Percentiles rank a stretch among this genome's conserved stretches.
Evolutionary conservation across 1,140 invertebrate species (phyloP).

Genomic region (Mizuhopecten yessoensis): DNA sequence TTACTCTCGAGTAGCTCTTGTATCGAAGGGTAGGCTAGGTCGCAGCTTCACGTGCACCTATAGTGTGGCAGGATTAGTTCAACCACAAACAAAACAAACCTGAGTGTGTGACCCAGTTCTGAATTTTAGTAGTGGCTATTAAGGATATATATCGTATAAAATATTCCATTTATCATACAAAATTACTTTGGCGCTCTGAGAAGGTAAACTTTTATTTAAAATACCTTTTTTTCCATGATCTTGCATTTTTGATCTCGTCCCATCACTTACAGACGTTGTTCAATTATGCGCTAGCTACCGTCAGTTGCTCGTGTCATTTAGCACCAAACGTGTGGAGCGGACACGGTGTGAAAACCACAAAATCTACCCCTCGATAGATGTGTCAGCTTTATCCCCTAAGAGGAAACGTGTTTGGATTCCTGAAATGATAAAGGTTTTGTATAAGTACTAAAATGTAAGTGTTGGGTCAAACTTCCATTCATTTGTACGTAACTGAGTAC

Average conservation of each 20-base stretch:
- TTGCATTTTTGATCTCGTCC: neutral
- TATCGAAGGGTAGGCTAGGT: too few species aligned
- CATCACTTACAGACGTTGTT: neutral
- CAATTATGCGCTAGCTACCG: neutral
- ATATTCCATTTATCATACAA: too few species aligned
- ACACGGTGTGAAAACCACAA: slow-evolving; percentile 5
- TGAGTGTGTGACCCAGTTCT: too few species aligned
- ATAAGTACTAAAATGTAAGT: neutral
- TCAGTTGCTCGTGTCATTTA: slow-evolving; percentile 17
- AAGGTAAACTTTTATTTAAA: too few species aligned
- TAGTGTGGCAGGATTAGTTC: too few species aligned
- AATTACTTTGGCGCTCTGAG: too few species aligned
- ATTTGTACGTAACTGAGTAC: neutral
- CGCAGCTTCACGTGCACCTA: too few species aligned
- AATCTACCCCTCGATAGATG: neutral
- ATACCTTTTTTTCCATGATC: too few species aligned
- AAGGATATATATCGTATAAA: too few species aligned
- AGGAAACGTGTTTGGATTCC: neutral
- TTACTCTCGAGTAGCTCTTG: too few species aligned
- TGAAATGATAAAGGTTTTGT: neutral
- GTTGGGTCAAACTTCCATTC: neutral
- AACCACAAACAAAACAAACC: too few species aligned
- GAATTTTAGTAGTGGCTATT: too few species aligned
- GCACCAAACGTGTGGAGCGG: neutral
- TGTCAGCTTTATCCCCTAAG: neutral